Conservation (phyloP, 1,140 invertebrate genomes). For the Sitobion miscanthi region DNA sequence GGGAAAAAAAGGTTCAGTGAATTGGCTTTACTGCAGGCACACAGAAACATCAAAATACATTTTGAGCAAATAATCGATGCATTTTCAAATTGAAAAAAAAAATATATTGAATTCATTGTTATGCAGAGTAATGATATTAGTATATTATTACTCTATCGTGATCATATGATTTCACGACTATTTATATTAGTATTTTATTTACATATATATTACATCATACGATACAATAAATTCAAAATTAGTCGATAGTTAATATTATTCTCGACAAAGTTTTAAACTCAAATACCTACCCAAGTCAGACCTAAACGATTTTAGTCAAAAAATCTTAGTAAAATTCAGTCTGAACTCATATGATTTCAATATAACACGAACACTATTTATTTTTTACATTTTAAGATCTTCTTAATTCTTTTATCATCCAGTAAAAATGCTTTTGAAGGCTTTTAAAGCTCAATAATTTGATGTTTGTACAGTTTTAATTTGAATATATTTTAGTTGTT, state of each 20-base stretch:
- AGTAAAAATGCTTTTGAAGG: background rate
- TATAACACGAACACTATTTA: background rate
- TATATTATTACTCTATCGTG: too few species aligned
- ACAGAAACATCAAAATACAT: background rate
- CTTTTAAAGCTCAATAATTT: too few species aligned
- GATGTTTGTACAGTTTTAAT: background rate
- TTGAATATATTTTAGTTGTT: background rate
- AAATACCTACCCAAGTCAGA: background rate
- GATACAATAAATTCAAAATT: background rate
- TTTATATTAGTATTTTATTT: too few species aligned
- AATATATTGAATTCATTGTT: too few species aligned
- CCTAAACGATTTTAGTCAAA: background rate
- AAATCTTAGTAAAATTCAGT: background rate
- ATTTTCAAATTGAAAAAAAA: too few species aligned
- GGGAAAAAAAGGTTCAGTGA: too few species aligned
- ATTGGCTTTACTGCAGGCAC: too few species aligned
- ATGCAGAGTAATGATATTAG: too few species aligned
- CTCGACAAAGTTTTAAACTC: background rate
- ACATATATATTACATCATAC: too few species aligned
- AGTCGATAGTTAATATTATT: background rate
- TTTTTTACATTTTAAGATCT: background rate
- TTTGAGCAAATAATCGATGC: too few species aligned
- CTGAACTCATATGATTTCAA: background rate
- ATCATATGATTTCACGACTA: too few species aligned
- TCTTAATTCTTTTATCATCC: background rate